Evolutionary conservation across 2,113 vertebrate genomes (phyloP), one percentile per base, ranked within the genome.

Genomic region (Urocitellus parryii): DNA sequence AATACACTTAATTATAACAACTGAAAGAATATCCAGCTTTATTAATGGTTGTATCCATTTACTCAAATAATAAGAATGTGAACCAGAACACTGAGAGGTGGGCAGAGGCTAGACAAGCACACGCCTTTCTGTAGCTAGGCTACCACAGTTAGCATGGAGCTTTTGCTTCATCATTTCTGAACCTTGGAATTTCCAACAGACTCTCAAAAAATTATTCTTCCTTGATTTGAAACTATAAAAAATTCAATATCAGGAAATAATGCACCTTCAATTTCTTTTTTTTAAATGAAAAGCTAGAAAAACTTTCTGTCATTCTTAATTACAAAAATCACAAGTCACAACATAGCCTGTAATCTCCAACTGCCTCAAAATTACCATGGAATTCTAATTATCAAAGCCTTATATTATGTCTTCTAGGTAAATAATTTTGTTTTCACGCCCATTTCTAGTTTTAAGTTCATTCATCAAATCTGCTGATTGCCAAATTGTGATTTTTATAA

Each of bases 341-440:
- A 74, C 1, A 73, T 96, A 80, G 42, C 34, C 82, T 93, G 2
- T 74, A 63, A 61, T 70, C 11, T 79, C 34, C 70, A 70, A 90
- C 61, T 90, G 8, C 56, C 39, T 79, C 68, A 73, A 37, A 83
- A 83, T 67, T n/a, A 1, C 22, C 34, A 51, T 16, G 73, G 18
- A 79, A 92, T 22, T 56, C 70, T 94, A 88, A 88, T 84, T 3
- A 58, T 86, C 34, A 56, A 34, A 93, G 45, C 5, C 34, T 4
- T 1, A 32, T 67, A 45, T 39, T 1, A 32, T 67, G 39, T 39
- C 29, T 82, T 34, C 18, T 53, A 72, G 10, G 32, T 85, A 94
- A 67, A 37, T 61, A 79, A 82, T 68, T 95, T 94, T 82, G 14
- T 74, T 96, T 95, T 80, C 51, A 88, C 20, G 45, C 18, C 20